A percentile compares a stretch with the other conserved stretches of the same genome.
phyloP scores from a whole-genome alignment of 1,140 invertebrate genomes.

The Micrasema minimum region DNA sequence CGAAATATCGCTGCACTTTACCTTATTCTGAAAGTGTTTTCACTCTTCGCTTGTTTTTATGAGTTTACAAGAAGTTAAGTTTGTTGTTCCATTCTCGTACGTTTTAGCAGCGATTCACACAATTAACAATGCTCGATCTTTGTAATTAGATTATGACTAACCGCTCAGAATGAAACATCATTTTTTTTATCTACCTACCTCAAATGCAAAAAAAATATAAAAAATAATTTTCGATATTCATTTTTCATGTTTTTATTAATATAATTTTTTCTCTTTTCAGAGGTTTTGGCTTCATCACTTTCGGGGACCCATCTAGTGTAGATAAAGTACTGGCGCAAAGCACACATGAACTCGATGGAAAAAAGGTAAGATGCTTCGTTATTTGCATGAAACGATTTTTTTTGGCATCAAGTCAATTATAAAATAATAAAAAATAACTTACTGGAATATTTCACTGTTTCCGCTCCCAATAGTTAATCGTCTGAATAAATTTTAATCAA shows the following conservation, averaged over 20 bases:
- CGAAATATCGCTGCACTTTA: slow-evolving; percentile 27
- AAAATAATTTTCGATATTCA: background rate
- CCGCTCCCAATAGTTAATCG: too few species aligned
- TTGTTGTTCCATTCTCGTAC: slow-evolving; percentile 10
- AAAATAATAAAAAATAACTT: too few species aligned
- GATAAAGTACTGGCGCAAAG: slow-evolving; percentile 94
- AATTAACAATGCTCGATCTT: too few species aligned
- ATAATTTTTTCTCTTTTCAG: slow-evolving; percentile 72
- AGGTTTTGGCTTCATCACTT: slow-evolving; percentile 97
- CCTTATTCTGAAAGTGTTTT: slow-evolving; percentile 12
- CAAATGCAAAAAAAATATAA: background rate
- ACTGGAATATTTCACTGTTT: too few species aligned
- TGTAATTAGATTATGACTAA: too few species aligned
- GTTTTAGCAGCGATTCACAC: too few species aligned
- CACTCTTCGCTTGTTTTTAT: slow-evolving; percentile 27
- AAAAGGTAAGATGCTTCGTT: slow-evolving; percentile 80
- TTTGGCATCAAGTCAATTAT: background rate
- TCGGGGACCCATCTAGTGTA: slow-evolving; percentile 91
- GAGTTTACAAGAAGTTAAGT: slow-evolving; percentile 8
- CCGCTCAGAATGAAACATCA: too few species aligned
- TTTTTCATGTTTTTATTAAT: background rate
- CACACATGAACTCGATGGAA: slow-evolving; percentile 93
- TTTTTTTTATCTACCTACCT: background rate
- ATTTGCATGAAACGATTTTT: slow-evolving; percentile 7
- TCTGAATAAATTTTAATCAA: too few species aligned